Percentiles rank a stretch among this genome's conserved stretches.
Evolutionary conservation across 2,113 vertebrate species (phyloP).

Genomic region (Nyctibius bracteatus): DNA sequence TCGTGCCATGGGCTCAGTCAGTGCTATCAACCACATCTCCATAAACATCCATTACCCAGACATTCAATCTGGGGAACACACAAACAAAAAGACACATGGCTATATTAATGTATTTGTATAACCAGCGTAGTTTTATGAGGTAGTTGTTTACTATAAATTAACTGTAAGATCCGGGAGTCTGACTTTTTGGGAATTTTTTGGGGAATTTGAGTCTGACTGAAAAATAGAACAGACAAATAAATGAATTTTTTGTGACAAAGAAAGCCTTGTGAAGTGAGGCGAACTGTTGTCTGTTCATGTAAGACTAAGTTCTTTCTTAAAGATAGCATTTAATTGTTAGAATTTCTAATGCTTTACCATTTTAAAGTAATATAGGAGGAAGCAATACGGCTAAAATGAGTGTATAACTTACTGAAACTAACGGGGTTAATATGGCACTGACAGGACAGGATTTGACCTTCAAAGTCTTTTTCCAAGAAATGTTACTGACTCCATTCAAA

Average conservation of each 20-base stretch:
- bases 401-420: background rate
- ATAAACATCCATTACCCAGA: background rate
- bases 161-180: background rate
- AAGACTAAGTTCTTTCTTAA: background rate
- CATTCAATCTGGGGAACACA: background rate
- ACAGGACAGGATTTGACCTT: background rate
- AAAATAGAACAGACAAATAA: background rate
- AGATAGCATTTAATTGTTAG: background rate
- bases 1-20: background rate
- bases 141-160: background rate
- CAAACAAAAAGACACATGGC: conserved; percentile 26
- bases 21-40: background rate
- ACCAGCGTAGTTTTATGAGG: background rate
- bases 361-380: background rate
- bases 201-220: background rate
- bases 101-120: background rate
- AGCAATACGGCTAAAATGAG: background rate
- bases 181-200: no score
- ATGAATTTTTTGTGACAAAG: background rate
- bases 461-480: background rate
- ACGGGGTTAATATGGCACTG: background rate
- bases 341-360: background rate
- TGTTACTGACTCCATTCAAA: background rate
- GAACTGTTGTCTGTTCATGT: background rate
- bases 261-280: background rate